Percentiles rank a stretch among this genome's conserved stretches.
Conservation (phyloP, 2,113 vertebrate genomes). For the Rhagologus leucostigma region DNA sequence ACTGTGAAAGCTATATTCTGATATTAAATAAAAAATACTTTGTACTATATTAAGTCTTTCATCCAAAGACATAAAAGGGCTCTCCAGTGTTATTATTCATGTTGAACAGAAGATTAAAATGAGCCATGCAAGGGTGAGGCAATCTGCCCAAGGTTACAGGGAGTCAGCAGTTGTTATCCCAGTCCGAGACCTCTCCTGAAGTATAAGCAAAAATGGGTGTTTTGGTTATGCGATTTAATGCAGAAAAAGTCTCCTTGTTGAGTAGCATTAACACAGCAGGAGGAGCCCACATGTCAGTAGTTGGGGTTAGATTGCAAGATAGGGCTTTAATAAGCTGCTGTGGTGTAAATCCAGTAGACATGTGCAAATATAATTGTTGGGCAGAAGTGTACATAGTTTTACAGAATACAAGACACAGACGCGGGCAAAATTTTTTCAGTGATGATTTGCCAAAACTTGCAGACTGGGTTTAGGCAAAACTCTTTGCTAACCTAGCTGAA, state of each 20-base stretch:
- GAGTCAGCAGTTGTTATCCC: neutral
- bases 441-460: neutral
- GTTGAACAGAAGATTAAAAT: constrained; percentile 19
- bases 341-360: neutral
- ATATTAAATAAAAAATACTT: constrained; percentile 40
- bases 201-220: neutral
- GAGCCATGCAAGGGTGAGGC: neutral
- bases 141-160: constrained; percentile 21
- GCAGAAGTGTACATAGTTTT: neutral
- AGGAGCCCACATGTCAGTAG: neutral
- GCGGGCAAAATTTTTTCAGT: neutral
- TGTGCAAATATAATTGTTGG: neutral
- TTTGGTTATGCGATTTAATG: neutral
- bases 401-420: neutral
- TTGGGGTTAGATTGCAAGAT: neutral
- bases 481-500: neutral
- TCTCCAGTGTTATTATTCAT: constrained; percentile 11
- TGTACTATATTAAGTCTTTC: constrained; percentile 32
- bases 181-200: neutral
- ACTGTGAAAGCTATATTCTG: constrained; percentile 36
- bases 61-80: constrained; percentile 13
- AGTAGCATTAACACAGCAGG: neutral
- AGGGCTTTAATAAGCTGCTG: neutral
- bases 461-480: neutral
- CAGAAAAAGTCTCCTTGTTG: neutral